Base-by-base conservation (phyloP, 2,113 vertebrate genomes). In the Sapayoa aenigma region DNA sequence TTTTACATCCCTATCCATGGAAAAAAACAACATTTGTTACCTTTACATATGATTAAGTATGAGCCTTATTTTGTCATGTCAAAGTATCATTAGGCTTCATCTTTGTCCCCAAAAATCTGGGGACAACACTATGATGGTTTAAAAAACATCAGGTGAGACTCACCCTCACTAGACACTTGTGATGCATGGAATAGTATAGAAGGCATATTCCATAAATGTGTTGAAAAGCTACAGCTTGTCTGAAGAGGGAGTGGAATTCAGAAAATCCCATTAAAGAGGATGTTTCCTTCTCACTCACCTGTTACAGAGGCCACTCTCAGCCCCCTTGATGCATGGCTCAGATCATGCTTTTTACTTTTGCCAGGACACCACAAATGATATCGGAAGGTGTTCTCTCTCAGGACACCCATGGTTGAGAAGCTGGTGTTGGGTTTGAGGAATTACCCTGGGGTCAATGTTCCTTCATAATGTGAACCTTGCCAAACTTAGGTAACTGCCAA, bases 391-490 rank as follows among this genome's bases (percentile, higher is more conserved):
- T n/a, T 72, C 18, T 71, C 31, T 56, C 17, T 42, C 3, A 3
- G 37, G 41, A 66, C 2, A 49, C 6, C 41, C 24, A 62, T 74
- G 24, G 22, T 87, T 76, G 2, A 2, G 53, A 73, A 89, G 35
- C 23, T 87, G 35, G 14, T 78, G 19, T 4, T 39, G 23, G 22
- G 14, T 81, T 52, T 84, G 59, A 87, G 35, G 55, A 84, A 87
- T 77, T 84, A 78, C 27, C 25, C 33, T 44, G 44, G 15, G 20
- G 6, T 44, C 0, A 2, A 5, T 9, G 9, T n/a, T 56, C 47
- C 22, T 81, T 18, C 21, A 7, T 15, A 27, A 47, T 0, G 1
- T 60, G 27, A 31, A 81, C 17, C 13, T 6, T 16, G 0, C 11
- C 42, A 81, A 68, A 18, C 14, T 17, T 47, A 35, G 18, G 20